Conservation (phyloP, 2,113 vertebrate species). For the Epinephelus moara region DNA sequence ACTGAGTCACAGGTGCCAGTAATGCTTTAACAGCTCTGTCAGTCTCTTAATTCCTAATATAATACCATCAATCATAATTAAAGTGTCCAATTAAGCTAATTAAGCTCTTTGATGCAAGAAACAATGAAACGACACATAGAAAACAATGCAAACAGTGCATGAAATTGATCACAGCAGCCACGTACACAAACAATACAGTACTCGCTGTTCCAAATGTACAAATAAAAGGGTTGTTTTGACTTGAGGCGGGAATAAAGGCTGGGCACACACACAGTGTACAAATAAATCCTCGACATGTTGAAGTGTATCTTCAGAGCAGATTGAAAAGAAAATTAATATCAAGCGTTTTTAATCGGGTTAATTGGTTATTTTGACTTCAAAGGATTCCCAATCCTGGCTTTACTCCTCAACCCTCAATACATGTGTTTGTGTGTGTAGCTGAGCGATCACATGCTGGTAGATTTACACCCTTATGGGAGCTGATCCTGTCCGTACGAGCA, state of each 20-base stretch:
- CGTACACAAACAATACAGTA: not conserved
- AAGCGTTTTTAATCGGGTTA: constrained; percentile 3
- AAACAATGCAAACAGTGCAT: not conserved
- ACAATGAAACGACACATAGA: constrained; percentile 4
- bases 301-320: not conserved
- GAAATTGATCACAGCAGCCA: not conserved
- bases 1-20: no score
- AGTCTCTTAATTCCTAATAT: constrained; percentile 1
- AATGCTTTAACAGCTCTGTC: no score
- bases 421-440: not conserved
- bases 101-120: not conserved
- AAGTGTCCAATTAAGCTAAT: not conserved
- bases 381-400: not conserved
- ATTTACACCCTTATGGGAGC: constrained; percentile 15
- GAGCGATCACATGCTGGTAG: not conserved
- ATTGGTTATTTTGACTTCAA: not conserved
- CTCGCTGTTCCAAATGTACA: not conserved
- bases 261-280: not conserved
- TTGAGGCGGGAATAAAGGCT: not conserved
- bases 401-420: not conserved
- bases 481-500: constrained; percentile 16
- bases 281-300: not conserved
- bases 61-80: constrained; percentile 10
- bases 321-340: not conserved
- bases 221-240: not conserved